These are phyloP conservation scores for Momotus momota DNA, from an alignment of 2,797 vertebrate genomes.

Conservation along the genomic window DNA sequence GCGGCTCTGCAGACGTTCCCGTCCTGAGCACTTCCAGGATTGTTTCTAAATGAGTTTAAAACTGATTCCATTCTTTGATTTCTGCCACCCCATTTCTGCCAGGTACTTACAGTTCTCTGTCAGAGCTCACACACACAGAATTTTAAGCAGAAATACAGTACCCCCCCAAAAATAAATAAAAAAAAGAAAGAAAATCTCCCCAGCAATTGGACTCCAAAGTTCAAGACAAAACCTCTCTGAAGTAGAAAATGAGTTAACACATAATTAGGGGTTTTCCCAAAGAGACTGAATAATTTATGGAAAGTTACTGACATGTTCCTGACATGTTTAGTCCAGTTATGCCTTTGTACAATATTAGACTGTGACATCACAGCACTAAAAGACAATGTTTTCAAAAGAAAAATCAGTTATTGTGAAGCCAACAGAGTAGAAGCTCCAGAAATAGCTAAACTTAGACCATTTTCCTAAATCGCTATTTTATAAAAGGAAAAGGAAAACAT, in stretches of 20 bases:
- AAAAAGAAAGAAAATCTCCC: neutral
- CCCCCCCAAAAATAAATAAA: neutral
- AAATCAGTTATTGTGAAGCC: constrained; percentile 15
- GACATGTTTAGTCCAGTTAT: constrained; percentile 68
- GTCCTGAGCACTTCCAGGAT: neutral
- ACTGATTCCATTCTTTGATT: neutral
- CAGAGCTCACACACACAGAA: neutral
- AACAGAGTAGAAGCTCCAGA: constrained; percentile 24
- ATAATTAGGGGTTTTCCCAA: constrained; percentile 74
- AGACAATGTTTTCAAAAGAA: constrained; percentile 38
- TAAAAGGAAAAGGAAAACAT: constrained; percentile 64
- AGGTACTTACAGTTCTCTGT: neutral
- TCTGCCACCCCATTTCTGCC: neutral
- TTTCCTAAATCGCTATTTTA: neutral
- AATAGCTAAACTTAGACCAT: constrained; percentile 18
- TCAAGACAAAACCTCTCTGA: constrained; percentile 58
- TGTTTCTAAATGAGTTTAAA: neutral
- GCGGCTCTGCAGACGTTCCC: neutral
- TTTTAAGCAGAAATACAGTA: neutral
- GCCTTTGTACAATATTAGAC: constrained; percentile 39
- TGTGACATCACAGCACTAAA: constrained; percentile 55
- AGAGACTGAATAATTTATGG: constrained; percentile 70
- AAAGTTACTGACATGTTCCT: constrained; percentile 72
- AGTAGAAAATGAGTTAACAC: constrained; percentile 69
- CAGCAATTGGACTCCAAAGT: constrained; percentile 10